Percentiles rank a stretch among this genome's conserved stretches.
Evolutionary conservation across 2,797 vertebrate species (phyloP).

Genomic region (Tenualosa thibaudeaui): DNA sequence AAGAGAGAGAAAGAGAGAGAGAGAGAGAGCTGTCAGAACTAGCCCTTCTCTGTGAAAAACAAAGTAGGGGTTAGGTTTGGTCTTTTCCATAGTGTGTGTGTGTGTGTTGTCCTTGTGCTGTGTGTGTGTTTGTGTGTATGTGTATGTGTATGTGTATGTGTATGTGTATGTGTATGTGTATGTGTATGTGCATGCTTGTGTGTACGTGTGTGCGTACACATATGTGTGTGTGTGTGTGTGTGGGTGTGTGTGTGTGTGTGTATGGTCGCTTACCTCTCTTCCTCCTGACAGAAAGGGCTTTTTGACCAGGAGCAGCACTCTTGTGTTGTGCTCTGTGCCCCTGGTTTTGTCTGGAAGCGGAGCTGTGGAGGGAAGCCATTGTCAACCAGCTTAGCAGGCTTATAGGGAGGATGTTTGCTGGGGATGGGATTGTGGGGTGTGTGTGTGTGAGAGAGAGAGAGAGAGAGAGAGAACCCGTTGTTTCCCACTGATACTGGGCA

Average conservation of each 20-base stretch:
- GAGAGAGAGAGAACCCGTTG: no score
- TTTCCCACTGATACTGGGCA: no score
- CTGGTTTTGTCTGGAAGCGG: conserved; percentile 16
- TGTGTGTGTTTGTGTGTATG: neutral
- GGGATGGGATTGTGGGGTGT: neutral
- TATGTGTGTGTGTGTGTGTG: conserved; percentile 15
- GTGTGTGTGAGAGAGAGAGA: neutral
- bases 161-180: neutral
- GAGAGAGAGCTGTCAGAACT: conserved; percentile 29
- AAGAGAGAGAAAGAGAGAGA: neutral
- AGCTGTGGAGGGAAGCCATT: conserved; percentile 20
- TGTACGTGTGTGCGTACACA: conserved; percentile 25
- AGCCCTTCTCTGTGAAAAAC: conserved; percentile 28
- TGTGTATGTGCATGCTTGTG: neutral
- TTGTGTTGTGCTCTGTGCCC: neutral
- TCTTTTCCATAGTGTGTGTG: neutral
- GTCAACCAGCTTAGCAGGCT: conserved; percentile 31
- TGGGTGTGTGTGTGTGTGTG: conserved; percentile 25
- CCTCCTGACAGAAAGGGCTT: neutral
- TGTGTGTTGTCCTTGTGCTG: neutral
- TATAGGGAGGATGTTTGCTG: conserved; percentile 27
- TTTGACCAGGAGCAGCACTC: neutral
- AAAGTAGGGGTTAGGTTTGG: conserved; percentile 5
- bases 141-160: neutral
- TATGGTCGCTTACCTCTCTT: neutral